Base-by-base conservation (phyloP, 2,113 vertebrate species). In the Osmerus mordax region DNA sequence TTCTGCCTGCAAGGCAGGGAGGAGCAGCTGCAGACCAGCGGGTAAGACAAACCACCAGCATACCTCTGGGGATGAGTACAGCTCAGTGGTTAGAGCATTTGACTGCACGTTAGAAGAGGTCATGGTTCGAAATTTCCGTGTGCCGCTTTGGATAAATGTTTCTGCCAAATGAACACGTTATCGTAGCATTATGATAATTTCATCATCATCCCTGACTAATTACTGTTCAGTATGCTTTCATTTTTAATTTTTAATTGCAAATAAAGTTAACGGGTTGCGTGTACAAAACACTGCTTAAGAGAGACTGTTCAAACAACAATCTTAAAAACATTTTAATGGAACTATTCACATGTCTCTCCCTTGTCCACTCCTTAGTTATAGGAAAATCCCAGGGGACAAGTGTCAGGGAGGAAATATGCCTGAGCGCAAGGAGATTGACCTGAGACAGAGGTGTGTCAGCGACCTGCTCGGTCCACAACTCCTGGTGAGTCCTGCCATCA, bases 301-400 rank as follows among this genome's bases (percentile, higher is more conserved):
- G 36, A 41, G 36, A 41, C 36, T 2, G 36, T 41, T 41, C 3
- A 4, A 36, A 7, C 32, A 12, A 12, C 41, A 47, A 7, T 47
- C 41, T 47, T 47, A 47, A 47, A 47, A 28, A 28, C 25, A 28
- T 28, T 28, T 18, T 29, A 41, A 11, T 36, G 2, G 41, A 6
- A 11, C 70, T 62, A 6, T 55, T 73, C 21, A 41, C 47, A 8
- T 53, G 3, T 68, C 0, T 68, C 32, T 60, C 4, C 11, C 12
- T 0, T 28, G 0, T 14, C 19, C 64, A 19, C 61, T 78, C 51
- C 21, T 7, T 85, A 98, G 97, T 19, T 98, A 98, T 82, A 92
- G 97, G 77, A 98, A 96, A 77, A 95, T 98, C 85, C 96, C 96
- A 0, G 96, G 97, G 64, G 94, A 97, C 78, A 92, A 88, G 69